phyloP scores from a whole-genome alignment of 2,888 invertebrate species.

The Synergus umbraculus region DNA sequence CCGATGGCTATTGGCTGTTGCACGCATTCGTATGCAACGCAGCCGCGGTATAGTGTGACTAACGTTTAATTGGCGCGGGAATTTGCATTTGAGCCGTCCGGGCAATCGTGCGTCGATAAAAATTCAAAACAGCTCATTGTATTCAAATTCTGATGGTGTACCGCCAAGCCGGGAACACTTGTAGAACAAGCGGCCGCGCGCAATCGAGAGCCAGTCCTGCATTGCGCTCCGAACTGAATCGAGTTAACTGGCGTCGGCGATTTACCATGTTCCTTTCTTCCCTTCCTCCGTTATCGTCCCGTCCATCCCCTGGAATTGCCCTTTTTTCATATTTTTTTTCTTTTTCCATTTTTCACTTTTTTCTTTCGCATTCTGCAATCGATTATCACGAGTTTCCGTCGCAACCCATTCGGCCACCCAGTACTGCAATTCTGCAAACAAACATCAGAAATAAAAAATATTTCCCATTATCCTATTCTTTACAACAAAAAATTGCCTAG shows the following conservation, averaged over 20 bases:
- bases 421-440: background rate
- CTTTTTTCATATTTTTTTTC: slow-evolving; percentile 43
- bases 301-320: background rate
- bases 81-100: slow-evolving; percentile 64
- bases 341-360: slow-evolving; percentile 35
- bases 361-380: slow-evolving; percentile 10
- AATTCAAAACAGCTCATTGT: slow-evolving; percentile 76
- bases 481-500: background rate
- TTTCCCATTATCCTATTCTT: background rate
- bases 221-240: slow-evolving; percentile 51
- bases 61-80: slow-evolving; percentile 71
- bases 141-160: slow-evolving; percentile 72
- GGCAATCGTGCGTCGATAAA: slow-evolving; percentile 70
- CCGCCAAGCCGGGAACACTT: slow-evolving; percentile 65
- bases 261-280: slow-evolving; percentile 53
- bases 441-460: slow-evolving; percentile 9
- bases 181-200: slow-evolving; percentile 64
- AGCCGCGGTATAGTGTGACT: slow-evolving; percentile 60
- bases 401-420: slow-evolving; percentile 5
- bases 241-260: slow-evolving; percentile 54
- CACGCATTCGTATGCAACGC: slow-evolving; percentile 40
- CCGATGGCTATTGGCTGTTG: slow-evolving; percentile 45
- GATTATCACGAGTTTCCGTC: slow-evolving; percentile 22
- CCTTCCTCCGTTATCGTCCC: slow-evolving; percentile 42
- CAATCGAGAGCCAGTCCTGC: slow-evolving; percentile 50